Evolutionary conservation across 2,113 vertebrate species (phyloP).

Genomic region (Gavialis gangeticus): DNA sequence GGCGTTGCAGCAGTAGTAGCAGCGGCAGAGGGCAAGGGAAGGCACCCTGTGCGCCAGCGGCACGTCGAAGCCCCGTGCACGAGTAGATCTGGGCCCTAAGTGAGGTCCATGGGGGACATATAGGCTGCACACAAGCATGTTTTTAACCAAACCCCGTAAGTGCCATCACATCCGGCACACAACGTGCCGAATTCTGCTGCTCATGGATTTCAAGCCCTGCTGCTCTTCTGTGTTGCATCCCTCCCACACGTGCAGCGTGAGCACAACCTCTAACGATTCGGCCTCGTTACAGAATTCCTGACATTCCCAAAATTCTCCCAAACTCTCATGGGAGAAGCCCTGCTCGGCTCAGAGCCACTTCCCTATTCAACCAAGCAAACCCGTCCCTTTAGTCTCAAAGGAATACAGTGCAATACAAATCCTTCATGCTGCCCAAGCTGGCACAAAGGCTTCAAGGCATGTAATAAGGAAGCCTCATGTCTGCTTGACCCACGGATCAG

Average conservation of each 20-base stretch:
- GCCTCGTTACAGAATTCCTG: not conserved
- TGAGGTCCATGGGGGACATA: not conserved
- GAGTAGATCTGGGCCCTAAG: not conserved
- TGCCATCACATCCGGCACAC: not conserved
- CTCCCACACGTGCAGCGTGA: not conserved
- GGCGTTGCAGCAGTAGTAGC: not conserved
- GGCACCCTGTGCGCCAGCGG: too few relatives aligned
- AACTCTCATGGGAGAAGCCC: not conserved
- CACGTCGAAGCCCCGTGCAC: too few relatives aligned
- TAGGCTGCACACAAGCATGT: not conserved
- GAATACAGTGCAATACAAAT: not conserved
- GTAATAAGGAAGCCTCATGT: not conserved
- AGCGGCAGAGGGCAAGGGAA: not conserved
- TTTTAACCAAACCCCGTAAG: not conserved
- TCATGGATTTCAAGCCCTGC: not conserved
- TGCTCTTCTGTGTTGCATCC: not conserved
- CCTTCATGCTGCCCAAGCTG: not conserved
- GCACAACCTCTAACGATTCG: not conserved
- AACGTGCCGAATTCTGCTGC: not conserved
- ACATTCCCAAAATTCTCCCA: not conserved
- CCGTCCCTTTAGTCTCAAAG: not conserved
- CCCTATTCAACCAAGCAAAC: not conserved
- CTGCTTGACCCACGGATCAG: not conserved
- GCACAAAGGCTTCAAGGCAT: not conserved
- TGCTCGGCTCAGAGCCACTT: not conserved